phyloP scores from a whole-genome alignment of 2,888 invertebrate genomes.

The Ectemnius cavifrons region DNA sequence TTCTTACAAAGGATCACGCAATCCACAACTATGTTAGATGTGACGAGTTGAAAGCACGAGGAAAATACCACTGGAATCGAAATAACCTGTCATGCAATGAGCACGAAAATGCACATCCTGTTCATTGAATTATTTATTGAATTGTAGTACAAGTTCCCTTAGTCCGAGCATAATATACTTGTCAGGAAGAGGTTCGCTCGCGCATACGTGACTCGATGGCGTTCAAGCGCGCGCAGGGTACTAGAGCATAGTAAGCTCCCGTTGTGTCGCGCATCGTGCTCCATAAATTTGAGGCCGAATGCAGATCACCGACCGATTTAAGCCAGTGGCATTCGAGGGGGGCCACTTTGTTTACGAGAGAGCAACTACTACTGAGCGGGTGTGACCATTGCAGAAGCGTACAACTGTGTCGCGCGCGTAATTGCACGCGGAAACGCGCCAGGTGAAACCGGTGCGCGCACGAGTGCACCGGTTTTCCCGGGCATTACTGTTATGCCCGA shows the following conservation, averaged over 20 bases:
- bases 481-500: constrained; percentile 31
- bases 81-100: no score
- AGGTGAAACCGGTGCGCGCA: constrained; percentile 22
- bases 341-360: constrained; percentile 21
- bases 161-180: no score
- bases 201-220: no score
- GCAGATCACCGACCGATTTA: constrained; percentile 9
- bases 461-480: constrained; percentile 24
- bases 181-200: no score
- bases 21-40: no score
- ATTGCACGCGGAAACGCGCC: constrained; percentile 41
- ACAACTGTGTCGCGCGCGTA: constrained; percentile 22
- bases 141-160: no score
- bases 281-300: not conserved
- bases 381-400: constrained; percentile 22
- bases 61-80: no score
- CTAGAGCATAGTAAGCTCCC: constrained; percentile 22
- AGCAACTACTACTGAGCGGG: constrained; percentile 24
- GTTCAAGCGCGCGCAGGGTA: constrained; percentile 9
- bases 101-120: no score
- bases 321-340: constrained; percentile 2
- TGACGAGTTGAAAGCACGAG: no score
- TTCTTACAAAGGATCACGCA: no score
- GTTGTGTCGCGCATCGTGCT: constrained; percentile 9
- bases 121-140: no score